phyloP scores from a whole-genome alignment of 2,113 vertebrate genomes.

The Andinoacara biseriatus region DNA sequence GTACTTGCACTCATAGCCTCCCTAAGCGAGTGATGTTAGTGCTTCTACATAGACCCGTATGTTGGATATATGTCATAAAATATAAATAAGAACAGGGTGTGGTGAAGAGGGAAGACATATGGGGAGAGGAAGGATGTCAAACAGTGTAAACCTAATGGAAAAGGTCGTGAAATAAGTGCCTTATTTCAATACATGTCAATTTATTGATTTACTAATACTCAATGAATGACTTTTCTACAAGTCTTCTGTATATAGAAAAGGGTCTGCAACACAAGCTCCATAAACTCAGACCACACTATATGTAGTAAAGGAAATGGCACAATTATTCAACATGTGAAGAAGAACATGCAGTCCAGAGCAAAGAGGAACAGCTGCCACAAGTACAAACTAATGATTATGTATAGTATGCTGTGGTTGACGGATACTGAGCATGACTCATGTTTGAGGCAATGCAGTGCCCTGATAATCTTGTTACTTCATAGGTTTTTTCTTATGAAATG shows the following conservation, averaged over 20 bases:
- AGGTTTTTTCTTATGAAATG: not conserved
- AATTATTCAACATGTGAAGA: not conserved
- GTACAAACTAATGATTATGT: conserved; percentile 2
- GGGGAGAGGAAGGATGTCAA: not conserved
- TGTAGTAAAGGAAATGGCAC: not conserved
- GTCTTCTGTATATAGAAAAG: not conserved
- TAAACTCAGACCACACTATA: not conserved
- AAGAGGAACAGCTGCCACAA: not conserved
- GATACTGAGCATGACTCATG: not conserved
- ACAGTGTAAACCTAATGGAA: not conserved
- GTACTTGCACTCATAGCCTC: not conserved
- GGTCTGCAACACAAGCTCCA: not conserved
- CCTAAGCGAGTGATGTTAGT: not conserved
- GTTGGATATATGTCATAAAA: conserved; percentile 22
- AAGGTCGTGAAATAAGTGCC: not conserved
- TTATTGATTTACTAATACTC: not conserved
- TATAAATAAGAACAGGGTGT: conserved; percentile 36
- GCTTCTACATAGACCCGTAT: not conserved
- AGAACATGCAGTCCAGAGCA: not conserved
- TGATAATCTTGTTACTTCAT: not conserved
- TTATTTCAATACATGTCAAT: not conserved
- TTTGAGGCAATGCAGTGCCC: not conserved
- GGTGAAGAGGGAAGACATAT: not conserved
- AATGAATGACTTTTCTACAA: not conserved
- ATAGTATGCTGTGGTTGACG: conserved; percentile 1